A percentile compares a stretch with the other conserved stretches of the same genome.
phyloP scores from a whole-genome alignment of 2,888 invertebrate species.

The Zygogramma bicolorata region DNA sequence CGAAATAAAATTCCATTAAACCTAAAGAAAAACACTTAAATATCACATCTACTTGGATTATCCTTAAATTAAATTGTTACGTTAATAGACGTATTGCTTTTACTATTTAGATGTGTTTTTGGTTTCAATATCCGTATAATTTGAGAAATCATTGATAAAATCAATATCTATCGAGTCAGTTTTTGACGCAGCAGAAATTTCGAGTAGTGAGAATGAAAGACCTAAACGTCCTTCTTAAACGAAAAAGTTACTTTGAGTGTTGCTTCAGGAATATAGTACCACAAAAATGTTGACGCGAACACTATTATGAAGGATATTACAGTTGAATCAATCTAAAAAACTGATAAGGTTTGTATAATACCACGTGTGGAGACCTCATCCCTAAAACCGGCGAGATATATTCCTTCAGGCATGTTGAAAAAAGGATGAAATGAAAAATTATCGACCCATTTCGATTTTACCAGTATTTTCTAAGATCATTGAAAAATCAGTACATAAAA shows the following conservation, averaged over 20 bases:
- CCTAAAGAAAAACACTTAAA: slow-evolving; percentile 40
- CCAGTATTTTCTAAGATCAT: too few relatives aligned
- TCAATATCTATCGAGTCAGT: not conserved
- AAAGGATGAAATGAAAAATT: too few relatives aligned
- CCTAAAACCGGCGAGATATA: not conserved
- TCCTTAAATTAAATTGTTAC: slow-evolving; percentile 40
- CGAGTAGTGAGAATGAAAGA: not conserved
- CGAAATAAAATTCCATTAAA: slow-evolving; percentile 29
- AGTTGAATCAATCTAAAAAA: not conserved
- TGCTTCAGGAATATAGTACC: too few relatives aligned
- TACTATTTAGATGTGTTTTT: slow-evolving; percentile 42
- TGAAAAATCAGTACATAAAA: too few relatives aligned
- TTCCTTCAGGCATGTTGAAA: not conserved
- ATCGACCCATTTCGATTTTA: too few relatives aligned
- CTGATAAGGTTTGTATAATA: not conserved
- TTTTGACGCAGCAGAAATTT: not conserved
- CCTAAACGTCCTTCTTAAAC: too few relatives aligned
- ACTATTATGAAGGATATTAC: not conserved
- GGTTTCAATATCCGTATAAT: slow-evolving; percentile 35
- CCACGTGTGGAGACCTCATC: not conserved
- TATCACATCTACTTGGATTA: slow-evolving; percentile 45
- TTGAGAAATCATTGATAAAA: not conserved
- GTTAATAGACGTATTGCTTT: slow-evolving; percentile 43
- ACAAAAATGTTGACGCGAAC: too few relatives aligned
- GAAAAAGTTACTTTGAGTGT: too few relatives aligned